phyloP scores from a whole-genome alignment of 92 coral and sea anemone species.

The Bergia sp. region DNA sequence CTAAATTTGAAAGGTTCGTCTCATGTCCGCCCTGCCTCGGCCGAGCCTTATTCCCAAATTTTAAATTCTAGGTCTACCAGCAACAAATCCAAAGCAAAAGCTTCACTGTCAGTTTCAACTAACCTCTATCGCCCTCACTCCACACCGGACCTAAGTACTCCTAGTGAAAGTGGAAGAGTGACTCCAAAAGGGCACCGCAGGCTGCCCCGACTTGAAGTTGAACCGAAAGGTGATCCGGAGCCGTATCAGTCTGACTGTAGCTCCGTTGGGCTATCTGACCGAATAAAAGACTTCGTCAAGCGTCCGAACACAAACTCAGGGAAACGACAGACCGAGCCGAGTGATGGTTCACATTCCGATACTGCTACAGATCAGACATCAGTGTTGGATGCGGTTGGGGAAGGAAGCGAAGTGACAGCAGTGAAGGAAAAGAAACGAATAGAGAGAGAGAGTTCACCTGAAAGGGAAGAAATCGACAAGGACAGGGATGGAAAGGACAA shows the following conservation, averaged over 20 bases:
- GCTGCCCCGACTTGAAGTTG: conserved; percentile 23
- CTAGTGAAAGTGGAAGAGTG: not conserved
- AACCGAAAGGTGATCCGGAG: not conserved
- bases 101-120: conserved; percentile 13
- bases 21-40: not conserved
- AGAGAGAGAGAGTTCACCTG: not conserved
- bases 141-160: conserved; percentile 6
- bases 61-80: not conserved
- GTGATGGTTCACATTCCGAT: not conserved
- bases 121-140: conserved; percentile 23
- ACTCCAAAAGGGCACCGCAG: conserved; percentile 30
- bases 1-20: not conserved
- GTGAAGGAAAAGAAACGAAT: not conserved
- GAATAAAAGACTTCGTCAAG: conserved; percentile 62
- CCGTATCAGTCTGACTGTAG: not conserved
- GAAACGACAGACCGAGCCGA: conserved; percentile 6
- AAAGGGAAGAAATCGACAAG: conserved; percentile 11
- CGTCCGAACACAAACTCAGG: conserved; percentile 57
- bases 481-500: conserved; percentile 32
- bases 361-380: conserved; percentile 23
- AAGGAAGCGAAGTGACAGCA: not conserved
- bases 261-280: conserved; percentile 46
- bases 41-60: not conserved
- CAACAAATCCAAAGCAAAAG: not conserved
- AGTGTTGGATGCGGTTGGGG: too few species aligned